Base-by-base conservation (phyloP, 2,797 vertebrate species). In the Gambelia wislizenii region DNA sequence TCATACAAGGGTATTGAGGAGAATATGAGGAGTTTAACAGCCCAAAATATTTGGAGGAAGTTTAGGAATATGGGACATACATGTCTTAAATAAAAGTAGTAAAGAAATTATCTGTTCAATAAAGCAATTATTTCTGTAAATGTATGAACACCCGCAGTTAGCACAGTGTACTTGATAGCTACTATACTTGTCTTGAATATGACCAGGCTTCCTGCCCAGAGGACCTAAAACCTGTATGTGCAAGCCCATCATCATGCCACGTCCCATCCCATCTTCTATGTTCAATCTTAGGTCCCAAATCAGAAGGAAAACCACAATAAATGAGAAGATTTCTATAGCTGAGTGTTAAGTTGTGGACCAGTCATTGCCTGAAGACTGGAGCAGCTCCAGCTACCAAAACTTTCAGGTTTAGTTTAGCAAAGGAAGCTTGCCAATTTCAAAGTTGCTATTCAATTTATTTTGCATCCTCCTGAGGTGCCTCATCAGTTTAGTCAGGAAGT, bases 381-480 rank as follows among this genome's bases (percentile, higher is more conserved):
- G 6, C 70, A 33, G 70, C 36, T 74, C 52, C 6, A 59, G n/a
- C 33, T 49, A 87, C 76, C 49, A 39, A n/a, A n/a, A 69, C 12
- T 54, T 79, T 54, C n/a, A 80, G 61, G 22, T 49, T 86, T n/a
- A 44, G 33, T 86, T 86, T 52, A 52, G 59, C 44, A 49, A 7
- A 36, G 14, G 2, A 36, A 36, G 39, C 67, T 47, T 79, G 12
- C 18, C 25, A 56, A 89, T 92, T 91, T 93, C 72, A 82, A 90
- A 64, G 36, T 16, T 88, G 33, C 1, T 90, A 61, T 84, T 85
- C 1, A 67, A 85, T 92, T 79, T 52, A 49, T 54, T 86, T 85
- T 88, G 59, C 61, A 52, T 89, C 88, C 84, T 77, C 22, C 36
- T 86, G 81, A 91, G 87, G 56, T 92, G 67, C 49, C 30, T 84